Evolutionary conservation across 2,888 invertebrate genomes (phyloP), one percentile per base, ranked within the genome.

Genomic region (Stenodema calcarata): DNA sequence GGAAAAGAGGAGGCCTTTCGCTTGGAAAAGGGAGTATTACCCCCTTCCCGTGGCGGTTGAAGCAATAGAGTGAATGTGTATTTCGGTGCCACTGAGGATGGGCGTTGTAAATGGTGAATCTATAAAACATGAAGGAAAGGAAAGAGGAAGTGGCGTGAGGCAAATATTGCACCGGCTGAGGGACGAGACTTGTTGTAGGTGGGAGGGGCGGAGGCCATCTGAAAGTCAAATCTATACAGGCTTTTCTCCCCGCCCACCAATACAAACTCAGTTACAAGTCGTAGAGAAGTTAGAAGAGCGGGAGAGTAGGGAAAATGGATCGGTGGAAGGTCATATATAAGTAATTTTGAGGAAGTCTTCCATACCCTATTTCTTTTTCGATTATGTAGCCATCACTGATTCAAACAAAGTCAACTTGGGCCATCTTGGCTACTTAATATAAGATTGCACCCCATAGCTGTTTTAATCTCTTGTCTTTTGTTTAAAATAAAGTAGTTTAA

Each of bases 71-170:
- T 42, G 47, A 78, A 78, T 78, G 78, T 78, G 47, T 78, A 78
- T 78, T 78, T 44, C 41, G 78, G 78, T 69, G 41, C 41, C 41
- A 28, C 41, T 18, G 54, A 50, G 80, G 80, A 47, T 44, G 80
- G 54, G 54, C 44, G 80, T 50, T 82, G 75, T 70, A 75, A 75
- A 75, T 84, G 84, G 84, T 84, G 54, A 84, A 84, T 84, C 84
- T 84, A 84, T 84, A 84, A 84, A 84, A 84, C 84, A 84, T 75
- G 84, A 84, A 80, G 80, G 80, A 84, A 54, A 28, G 80, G 54
- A 50, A 50, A 84, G 42, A 23, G 80, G 54, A 50, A 28, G 50
- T 27, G 80, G 62, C 54, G 54, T 80, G 80, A 80, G 80, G 80
- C 80, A 80, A 80, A 80, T 80, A 80, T 80, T 80, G 80, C 80